Evolutionary conservation across 2,113 vertebrate genomes (phyloP), one percentile per base, ranked within the genome.

Genomic region (Aplodontia rufa): DNA sequence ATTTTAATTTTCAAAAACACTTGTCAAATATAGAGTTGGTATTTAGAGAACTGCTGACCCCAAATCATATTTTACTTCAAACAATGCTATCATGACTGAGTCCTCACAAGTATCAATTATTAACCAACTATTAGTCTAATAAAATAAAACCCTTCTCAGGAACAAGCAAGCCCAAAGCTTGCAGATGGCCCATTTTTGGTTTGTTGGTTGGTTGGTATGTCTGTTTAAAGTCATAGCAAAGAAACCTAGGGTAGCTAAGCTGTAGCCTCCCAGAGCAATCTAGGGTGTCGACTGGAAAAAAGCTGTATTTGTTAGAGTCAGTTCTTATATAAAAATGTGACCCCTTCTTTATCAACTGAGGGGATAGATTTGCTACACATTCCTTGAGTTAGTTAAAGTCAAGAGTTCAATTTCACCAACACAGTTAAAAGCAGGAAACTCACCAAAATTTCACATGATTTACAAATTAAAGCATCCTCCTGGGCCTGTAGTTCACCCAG

Each of bases 81-180:
- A 91, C n/a, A 95, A 87, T 76, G 30, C 49, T 85, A 75, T 62
- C 68, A 62, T 28, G 49, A 66, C 51, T 40, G 86, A 83, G 47
- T 81, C 60, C 72, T 95, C 95, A 85, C 68, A 84, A 53, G 86
- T 79, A 80, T 62, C 45, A 80, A 69, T 80, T 90, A 79, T 64
- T 88, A 87, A 78, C 80, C 74, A 91, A 89, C 66, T 42, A 60
- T 49, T 53, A 49, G 60, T 69, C 32, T 84, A 66, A 62, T 28
- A 49, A 83, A 75, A 82, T 60, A 79, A 82, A 97, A 85, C 75
- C 71, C 81, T 68, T 84, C 84, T 91, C 87, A 40, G 28, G 87
- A 94, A 92, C 14, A n/a, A 97, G 64, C 49, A 78, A 87, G 83
- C 95, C 51, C 69, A 91, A 87, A 78, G 87, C 66, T 81, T 92